These are phyloP conservation scores for Aphelinus atriplicis DNA, from an alignment of 1,140 invertebrate species.

Conservation along the genomic window DNA sequence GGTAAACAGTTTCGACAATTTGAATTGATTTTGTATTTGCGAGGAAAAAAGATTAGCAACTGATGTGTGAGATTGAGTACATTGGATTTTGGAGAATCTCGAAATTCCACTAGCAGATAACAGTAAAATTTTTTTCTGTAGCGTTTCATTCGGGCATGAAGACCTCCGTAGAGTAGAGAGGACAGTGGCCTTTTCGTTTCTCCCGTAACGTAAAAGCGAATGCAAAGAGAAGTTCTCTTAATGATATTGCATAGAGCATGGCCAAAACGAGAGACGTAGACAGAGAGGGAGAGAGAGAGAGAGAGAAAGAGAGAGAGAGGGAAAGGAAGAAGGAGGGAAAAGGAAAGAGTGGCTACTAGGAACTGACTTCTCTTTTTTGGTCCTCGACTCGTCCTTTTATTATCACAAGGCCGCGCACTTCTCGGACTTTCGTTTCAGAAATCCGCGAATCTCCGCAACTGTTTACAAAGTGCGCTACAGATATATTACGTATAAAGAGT, in stretches of 20 bases:
- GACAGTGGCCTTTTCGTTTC: not conserved
- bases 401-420: not conserved
- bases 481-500: not conserved
- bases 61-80: too few relatives aligned
- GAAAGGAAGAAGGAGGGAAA: not conserved
- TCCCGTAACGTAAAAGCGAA: slow-evolving; percentile 5
- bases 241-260: not conserved
- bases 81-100: too few relatives aligned
- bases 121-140: too few relatives aligned
- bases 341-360: not conserved
- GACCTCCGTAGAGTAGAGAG: too few relatives aligned
- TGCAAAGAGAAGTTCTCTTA: slow-evolving; percentile 5
- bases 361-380: not conserved
- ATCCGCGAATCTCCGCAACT: slow-evolving; percentile 8
- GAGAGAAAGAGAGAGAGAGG: not conserved
- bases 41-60: too few relatives aligned
- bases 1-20: too few relatives aligned
- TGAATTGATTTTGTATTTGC: too few relatives aligned
- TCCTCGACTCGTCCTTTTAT: slow-evolving; percentile 4
- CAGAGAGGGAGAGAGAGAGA: too few relatives aligned
- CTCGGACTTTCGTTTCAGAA: slow-evolving; percentile 16
- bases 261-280: too few relatives aligned
- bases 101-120: too few relatives aligned
- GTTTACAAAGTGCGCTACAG: slow-evolving; percentile 14
- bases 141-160: too few relatives aligned